Conservation (phyloP, 2,113 vertebrate genomes). For the Baryphthengus martii region DNA sequence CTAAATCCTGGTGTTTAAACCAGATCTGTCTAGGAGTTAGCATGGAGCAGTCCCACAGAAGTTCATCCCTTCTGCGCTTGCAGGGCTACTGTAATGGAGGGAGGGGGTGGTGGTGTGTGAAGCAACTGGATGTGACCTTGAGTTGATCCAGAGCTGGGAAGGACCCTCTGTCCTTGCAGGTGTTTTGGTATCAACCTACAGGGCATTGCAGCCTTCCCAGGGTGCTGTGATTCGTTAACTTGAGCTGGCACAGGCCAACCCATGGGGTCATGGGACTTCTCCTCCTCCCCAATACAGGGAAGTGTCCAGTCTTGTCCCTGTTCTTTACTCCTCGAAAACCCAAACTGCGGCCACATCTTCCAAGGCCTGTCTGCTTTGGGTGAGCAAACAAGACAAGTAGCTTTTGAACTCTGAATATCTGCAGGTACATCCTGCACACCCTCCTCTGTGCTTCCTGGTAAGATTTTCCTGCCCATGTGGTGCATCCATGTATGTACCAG, state of each 20-base stretch:
- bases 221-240: not conserved
- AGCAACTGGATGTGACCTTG: not conserved
- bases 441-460: not conserved
- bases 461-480: not conserved
- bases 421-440: not conserved
- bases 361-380: not conserved
- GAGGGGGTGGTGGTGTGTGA: rapidly evolving
- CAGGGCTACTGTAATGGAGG: not conserved
- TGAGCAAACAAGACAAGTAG: not conserved
- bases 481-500: not conserved
- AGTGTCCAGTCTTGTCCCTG: rapidly evolving
- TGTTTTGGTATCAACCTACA: not conserved
- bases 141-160: not conserved
- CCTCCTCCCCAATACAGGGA: not conserved
- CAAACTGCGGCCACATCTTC: rapidly evolving
- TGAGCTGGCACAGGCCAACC: not conserved
- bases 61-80: not conserved
- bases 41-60: rapidly evolving
- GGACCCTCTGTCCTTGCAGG: not conserved
- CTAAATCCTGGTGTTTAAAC: not conserved
- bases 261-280: not conserved
- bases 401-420: not conserved
- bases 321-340: not conserved
- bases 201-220: not conserved
- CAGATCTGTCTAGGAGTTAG: not conserved